Percentiles rank a stretch among this genome's conserved stretches.
Conservation (phyloP, 2,888 invertebrate species). For the Muscina levida region DNA sequence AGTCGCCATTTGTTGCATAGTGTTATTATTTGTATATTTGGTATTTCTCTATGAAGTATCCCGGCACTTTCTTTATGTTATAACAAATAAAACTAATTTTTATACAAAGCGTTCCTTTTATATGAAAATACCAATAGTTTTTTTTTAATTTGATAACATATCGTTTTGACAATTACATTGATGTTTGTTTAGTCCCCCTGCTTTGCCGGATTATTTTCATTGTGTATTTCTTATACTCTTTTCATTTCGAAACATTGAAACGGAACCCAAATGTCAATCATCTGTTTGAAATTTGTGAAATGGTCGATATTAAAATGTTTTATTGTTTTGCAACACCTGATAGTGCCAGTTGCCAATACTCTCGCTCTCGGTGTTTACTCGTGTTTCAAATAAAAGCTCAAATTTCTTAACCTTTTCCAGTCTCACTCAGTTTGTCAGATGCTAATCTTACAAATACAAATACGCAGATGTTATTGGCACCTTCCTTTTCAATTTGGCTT, state of each 20-base stretch:
- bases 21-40: no score
- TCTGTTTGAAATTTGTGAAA: conserved; percentile 1
- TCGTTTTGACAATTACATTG: conserved; percentile 14
- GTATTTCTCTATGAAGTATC: no score
- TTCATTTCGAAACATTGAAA: background rate
- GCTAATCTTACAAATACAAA: conserved; percentile 22
- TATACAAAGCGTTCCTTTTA: no score
- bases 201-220: background rate
- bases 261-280: conserved; percentile 32
- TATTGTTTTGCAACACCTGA: conserved; percentile 42
- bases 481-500: conserved; percentile 35
- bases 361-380: background rate
- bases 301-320: conserved; percentile 39
- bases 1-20: no score
- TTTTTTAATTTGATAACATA: no score
- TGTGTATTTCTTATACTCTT: conserved; percentile 12
- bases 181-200: background rate
- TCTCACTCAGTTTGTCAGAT: conserved; percentile 13
- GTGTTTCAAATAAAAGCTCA: conserved; percentile 31
- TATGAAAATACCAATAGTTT: no score
- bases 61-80: no score
- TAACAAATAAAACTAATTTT: no score
- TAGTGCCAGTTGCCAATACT: background rate
- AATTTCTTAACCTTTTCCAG: conserved; percentile 37
- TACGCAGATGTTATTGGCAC: conserved; percentile 56